Conservation (phyloP, 2,797 vertebrate genomes). For the Leptodactylus fallax region DNA sequence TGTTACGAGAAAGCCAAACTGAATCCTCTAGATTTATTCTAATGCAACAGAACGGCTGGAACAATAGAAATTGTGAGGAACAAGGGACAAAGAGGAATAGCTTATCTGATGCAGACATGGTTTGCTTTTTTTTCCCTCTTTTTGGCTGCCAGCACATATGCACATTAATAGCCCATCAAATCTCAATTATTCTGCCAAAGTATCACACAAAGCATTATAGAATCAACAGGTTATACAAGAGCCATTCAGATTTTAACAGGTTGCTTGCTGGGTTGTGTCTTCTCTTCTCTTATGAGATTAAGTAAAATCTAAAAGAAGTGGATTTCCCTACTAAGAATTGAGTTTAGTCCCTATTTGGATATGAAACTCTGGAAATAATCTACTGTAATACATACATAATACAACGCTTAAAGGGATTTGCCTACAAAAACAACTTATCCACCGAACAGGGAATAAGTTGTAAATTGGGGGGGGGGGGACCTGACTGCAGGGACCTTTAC, state of each 20-base stretch:
- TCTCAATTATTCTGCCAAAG: slow-evolving; percentile 35
- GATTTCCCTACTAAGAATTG: no score
- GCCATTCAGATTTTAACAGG: background rate
- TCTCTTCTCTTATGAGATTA: no score
- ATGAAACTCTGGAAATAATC: no score
- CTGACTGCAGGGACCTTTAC: no score
- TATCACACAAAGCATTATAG: background rate
- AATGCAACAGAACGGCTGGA: slow-evolving; percentile 40
- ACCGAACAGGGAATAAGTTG: no score
- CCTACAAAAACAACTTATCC: no score
- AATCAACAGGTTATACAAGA: background rate
- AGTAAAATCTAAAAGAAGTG: no score
- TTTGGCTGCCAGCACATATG: slow-evolving; percentile 8
- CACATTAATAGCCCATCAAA: slow-evolving; percentile 45
- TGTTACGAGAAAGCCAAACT: slow-evolving; percentile 33
- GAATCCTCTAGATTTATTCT: slow-evolving; percentile 55
- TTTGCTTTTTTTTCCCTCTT: background rate
- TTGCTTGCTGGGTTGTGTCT: no score
- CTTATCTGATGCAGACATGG: slow-evolving; percentile 59
- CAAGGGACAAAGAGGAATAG: slow-evolving; percentile 48
- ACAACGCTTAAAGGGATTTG: no score
- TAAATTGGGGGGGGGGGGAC: no score
- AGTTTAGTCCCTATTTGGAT: no score
- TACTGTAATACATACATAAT: no score
- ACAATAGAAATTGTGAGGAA: slow-evolving; percentile 40